phyloP scores from a whole-genome alignment of 2,888 invertebrate species.

The Hemicrepidius hirtus region DNA sequence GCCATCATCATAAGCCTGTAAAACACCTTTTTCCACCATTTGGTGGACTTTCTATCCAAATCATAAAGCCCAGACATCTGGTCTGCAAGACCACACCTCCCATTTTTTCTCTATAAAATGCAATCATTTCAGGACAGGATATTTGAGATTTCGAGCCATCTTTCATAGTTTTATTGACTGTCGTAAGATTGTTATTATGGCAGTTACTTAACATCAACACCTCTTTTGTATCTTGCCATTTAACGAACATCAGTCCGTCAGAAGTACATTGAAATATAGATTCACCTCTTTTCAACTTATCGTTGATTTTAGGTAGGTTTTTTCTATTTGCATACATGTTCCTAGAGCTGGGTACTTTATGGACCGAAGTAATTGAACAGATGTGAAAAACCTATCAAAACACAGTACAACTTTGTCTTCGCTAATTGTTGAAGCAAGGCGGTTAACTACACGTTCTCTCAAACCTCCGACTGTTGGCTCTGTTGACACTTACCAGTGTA shows the following conservation, averaged over 20 bases:
- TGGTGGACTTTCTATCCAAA: neutral
- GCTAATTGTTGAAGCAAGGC: neutral
- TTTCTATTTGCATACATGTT: neutral
- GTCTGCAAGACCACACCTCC: neutral
- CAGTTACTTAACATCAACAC: too few relatives aligned
- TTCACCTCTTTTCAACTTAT: neutral
- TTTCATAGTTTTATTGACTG: too few relatives aligned
- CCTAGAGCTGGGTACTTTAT: neutral
- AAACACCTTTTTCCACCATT: neutral
- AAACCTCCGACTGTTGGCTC: neutral
- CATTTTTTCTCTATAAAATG: too few relatives aligned
- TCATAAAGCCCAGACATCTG: neutral
- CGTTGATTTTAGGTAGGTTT: neutral
- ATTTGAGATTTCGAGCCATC: too few relatives aligned
- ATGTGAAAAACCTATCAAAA: constrained; percentile 5
- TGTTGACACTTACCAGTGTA: neutral
- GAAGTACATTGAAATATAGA: too few relatives aligned
- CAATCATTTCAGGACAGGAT: too few relatives aligned
- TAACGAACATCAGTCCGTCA: too few relatives aligned
- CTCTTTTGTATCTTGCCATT: too few relatives aligned
- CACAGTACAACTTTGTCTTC: neutral
- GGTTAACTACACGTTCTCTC: neutral
- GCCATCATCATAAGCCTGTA: neutral
- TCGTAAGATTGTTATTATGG: too few relatives aligned
- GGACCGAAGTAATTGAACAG: neutral